Conservation (phyloP, 1,140 invertebrate genomes). For the Acromyrmex echinatior region DNA sequence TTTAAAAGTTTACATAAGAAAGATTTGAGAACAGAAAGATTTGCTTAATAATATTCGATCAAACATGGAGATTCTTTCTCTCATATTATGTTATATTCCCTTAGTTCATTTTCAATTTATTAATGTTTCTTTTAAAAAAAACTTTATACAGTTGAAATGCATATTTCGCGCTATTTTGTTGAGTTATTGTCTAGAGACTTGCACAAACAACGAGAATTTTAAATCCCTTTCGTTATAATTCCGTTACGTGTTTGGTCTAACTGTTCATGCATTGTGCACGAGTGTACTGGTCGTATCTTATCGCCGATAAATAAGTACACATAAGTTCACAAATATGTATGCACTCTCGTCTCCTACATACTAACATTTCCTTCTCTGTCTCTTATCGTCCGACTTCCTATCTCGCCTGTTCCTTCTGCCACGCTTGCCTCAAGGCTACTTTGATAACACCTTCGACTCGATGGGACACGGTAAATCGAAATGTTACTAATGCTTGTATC, state of each 20-base stretch:
- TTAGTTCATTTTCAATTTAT: neutral
- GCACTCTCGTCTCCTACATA: slow-evolving; percentile 44
- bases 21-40: too few species aligned
- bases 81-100: neutral
- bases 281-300: slow-evolving; percentile 68
- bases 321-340: slow-evolving; percentile 51
- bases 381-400: slow-evolving; percentile 36
- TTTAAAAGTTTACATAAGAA: too few species aligned
- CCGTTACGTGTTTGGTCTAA: slow-evolving; percentile 34
- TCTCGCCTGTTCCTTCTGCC: slow-evolving; percentile 35
- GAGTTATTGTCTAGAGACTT: neutral
- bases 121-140: neutral
- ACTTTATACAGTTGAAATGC: neutral
- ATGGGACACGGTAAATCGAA: slow-evolving; percentile 28
- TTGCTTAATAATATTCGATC: too few species aligned
- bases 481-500: neutral
- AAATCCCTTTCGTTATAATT: slow-evolving; percentile 50
- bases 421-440: slow-evolving; percentile 64
- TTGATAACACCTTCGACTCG: slow-evolving; percentile 68
- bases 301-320: slow-evolving; percentile 73
- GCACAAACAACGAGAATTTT: slow-evolving; percentile 21
- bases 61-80: too few species aligned
- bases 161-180: neutral
- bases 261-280: slow-evolving; percentile 38
- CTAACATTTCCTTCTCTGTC: slow-evolving; percentile 50